Evolutionary conservation across 2,888 invertebrate species (phyloP).

Genomic region (Pandemis corylana): DNA sequence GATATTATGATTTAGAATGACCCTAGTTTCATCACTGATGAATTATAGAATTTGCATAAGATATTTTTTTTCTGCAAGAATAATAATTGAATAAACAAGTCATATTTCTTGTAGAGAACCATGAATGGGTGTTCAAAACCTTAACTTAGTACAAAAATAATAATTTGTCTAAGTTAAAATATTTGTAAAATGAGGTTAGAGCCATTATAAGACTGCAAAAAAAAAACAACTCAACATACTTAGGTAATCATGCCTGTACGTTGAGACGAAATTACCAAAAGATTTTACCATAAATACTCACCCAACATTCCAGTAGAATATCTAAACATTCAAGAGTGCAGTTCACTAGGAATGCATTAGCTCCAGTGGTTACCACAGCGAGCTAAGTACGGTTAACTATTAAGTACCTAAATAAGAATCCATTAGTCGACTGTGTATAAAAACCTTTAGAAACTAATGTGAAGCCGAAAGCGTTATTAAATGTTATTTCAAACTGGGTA

Average conservation of each 20-base stretch:
- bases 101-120: no score
- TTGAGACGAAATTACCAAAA: constrained; percentile 9
- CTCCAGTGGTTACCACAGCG: constrained; percentile 10
- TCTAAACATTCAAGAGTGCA: constrained; percentile 16
- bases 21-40: background rate
- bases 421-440: constrained; percentile 11
- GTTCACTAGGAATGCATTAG: constrained; percentile 20
- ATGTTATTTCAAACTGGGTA: background rate
- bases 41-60: no score
- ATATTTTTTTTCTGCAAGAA: background rate
- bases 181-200: background rate
- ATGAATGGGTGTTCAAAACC: no score
- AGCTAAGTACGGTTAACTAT: constrained; percentile 15
- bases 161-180: background rate
- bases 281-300: constrained; percentile 18
- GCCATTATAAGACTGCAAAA: background rate
- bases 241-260: background rate
- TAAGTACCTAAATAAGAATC: constrained; percentile 16
- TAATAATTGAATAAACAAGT: no score
- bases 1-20: no score
- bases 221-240: background rate
- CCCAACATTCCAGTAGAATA: constrained; percentile 8
- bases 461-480: background rate
- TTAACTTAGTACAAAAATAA: background rate
- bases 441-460: background rate